Percentiles rank a stretch among this genome's conserved stretches.
phyloP scores from a whole-genome alignment of 2,113 vertebrate species.

The Lasiurus borealis region DNA sequence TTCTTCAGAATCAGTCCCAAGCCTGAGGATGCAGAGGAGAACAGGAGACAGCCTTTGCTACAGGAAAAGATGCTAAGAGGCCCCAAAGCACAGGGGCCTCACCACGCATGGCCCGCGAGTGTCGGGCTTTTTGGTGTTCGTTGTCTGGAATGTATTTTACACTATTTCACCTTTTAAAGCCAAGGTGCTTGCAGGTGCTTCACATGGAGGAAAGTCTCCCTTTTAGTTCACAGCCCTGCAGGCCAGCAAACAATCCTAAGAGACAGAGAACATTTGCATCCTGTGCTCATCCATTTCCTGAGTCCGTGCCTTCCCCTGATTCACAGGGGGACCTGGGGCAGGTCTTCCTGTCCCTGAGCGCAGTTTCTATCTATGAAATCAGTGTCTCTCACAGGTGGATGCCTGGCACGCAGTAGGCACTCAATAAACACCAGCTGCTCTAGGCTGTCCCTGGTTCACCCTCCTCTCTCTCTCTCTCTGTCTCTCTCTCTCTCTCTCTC shows the following conservation, averaged over 20 bases:
- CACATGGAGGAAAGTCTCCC: not conserved
- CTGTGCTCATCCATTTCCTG: not conserved
- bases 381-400: not conserved
- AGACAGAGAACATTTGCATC: not conserved
- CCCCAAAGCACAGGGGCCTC: not conserved
- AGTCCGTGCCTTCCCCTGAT: not conserved
- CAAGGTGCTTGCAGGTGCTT: not conserved
- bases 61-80: not conserved
- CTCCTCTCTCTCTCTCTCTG: not conserved
- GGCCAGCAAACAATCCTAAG: not conserved
- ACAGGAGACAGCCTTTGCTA: not conserved
- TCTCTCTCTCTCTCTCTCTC: not conserved
- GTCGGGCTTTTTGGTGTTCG: not conserved
- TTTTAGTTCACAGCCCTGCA: not conserved
- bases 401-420: not conserved
- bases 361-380: not conserved
- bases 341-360: not conserved
- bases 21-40: not conserved
- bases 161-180: not conserved
- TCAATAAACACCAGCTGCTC: not conserved
- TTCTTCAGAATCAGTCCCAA: not conserved
- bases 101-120: not conserved
- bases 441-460: conserved; percentile 63
- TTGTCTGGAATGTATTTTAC: not conserved
- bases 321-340: not conserved